These are phyloP conservation scores for Dusona sp. DNA, from an alignment of 2,888 invertebrate species.

Conservation along the genomic window DNA sequence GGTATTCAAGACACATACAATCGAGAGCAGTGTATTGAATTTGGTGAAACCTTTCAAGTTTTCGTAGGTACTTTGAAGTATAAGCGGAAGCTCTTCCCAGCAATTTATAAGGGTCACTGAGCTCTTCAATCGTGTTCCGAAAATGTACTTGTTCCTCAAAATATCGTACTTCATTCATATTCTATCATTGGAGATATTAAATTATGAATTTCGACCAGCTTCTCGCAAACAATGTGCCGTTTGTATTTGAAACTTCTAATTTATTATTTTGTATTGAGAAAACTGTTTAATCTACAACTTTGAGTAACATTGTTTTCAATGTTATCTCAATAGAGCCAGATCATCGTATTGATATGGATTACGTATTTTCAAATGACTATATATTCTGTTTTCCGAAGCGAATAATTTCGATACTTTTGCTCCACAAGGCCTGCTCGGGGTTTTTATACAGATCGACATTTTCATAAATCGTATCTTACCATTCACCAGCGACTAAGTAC, in stretches of 20 bases:
- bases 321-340: background rate
- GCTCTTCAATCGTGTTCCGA: constrained; percentile 32
- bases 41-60: constrained; percentile 63
- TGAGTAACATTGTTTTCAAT: background rate
- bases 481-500: background rate
- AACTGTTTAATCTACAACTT: too few relatives aligned
- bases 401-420: background rate
- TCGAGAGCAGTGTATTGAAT: constrained; percentile 68
- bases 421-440: background rate
- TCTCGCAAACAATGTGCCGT: background rate
- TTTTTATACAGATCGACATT: constrained; percentile 1
- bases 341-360: background rate
- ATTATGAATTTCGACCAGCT: background rate
- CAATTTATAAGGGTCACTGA: constrained; percentile 30
- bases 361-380: background rate
- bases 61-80: constrained; percentile 3
- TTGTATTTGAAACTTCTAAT: background rate
- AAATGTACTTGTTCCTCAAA: background rate
- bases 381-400: background rate
- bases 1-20: constrained; percentile 68
- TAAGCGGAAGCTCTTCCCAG: background rate
- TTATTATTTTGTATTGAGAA: background rate
- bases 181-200: background rate
- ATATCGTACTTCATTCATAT: background rate
- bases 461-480: constrained; percentile 29